Base-by-base conservation (phyloP, 1,140 invertebrate genomes). In the Eciton burchellii region DNA sequence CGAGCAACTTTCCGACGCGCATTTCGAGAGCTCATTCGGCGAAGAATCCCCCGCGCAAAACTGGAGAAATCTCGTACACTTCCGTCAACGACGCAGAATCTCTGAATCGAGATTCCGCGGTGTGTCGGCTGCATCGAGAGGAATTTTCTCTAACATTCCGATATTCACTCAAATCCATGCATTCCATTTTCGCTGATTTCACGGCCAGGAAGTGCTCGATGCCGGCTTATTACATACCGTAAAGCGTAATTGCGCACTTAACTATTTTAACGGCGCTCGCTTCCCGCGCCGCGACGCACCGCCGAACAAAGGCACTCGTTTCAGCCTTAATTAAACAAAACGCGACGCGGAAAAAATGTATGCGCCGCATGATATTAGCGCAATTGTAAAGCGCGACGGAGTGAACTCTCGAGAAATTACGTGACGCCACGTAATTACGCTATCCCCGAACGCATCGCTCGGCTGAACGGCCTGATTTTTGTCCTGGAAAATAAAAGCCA, bases 211-310 rank as follows among this genome's bases (percentile, higher is more conserved):
- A 74, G 19, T 35, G 19, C 57, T 74, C 43, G 16, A 19, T 52
- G 59, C 26, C n/a, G 29, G n/a, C 43, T 74, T 74, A 63, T 74
- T 62, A 35, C 72, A 62, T 74, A 62, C 43, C 72, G 57, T 63
- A 74, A 63, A 63, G 8, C 26, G 49, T 63, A 74, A 74, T 74
- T 52, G 72, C 72, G 8, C 72, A 74, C 59, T 74, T 74, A 63
- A 63, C 57, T 63, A 74, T 74, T 74, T 74, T 74, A 74, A 74
- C 19, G 72, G 26, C 43, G 57, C 12, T n/a, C 12, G 72, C 45
- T 63, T 49, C 19, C 24, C 72, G 57, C 29, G 29, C 24, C 62
- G 41, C 14, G 49, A 52, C 57, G 45, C 16, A 24, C 41, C 24
- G 11, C 11, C 4, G 6, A 47, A 52, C 26, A 74, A 63, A 74